Percentiles rank a stretch among this genome's conserved stretches.
These are phyloP conservation scores for Atethmia centrago DNA, from an alignment of 2,888 invertebrate species.

Conservation along the genomic window DNA sequence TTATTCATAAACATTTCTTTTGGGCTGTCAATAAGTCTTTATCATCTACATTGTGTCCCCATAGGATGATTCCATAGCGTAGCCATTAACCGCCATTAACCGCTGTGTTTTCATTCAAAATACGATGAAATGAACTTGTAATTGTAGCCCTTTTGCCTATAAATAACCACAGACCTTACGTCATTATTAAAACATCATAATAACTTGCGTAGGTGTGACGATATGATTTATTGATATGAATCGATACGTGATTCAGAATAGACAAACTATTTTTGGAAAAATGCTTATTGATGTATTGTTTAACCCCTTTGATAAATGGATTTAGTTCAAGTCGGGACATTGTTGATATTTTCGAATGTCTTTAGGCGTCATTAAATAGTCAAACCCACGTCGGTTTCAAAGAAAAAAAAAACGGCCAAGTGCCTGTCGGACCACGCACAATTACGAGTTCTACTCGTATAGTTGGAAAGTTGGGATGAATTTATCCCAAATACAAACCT, in stretches of 20 bases:
- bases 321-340: background rate
- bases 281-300: background rate
- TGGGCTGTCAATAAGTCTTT: no score
- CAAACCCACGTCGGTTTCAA: background rate
- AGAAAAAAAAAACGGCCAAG: no score
- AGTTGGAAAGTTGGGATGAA: no score
- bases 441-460: no score
- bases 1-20: no score
- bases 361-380: background rate
- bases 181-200: background rate
- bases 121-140: no score
- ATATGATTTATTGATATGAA: conserved; percentile 1
- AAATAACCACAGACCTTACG: background rate
- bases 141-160: background rate
- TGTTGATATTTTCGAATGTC: background rate
- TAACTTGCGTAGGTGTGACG: conserved; percentile 13
- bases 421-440: no score
- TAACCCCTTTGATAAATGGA: background rate
- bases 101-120: no score
- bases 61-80: no score
- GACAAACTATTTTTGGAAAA: conserved; percentile 6
- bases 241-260: background rate
- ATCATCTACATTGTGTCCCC: no score
- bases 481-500: no score
- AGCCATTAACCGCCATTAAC: no score